Conservation (phyloP, 2,888 invertebrate genomes). For the Cataglyphis cursor region DNA sequence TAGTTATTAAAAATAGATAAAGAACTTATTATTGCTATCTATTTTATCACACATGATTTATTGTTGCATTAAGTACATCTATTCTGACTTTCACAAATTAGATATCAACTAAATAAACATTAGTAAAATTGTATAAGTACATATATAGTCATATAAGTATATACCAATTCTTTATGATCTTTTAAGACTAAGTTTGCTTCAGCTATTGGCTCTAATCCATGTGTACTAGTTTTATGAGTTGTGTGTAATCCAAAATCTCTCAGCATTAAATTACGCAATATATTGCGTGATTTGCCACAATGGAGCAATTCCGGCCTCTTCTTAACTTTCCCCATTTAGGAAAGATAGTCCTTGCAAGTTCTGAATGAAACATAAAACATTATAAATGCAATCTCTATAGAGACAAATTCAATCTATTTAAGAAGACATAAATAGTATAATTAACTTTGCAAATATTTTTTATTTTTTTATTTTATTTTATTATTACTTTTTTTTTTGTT, state of each 20-base stretch:
- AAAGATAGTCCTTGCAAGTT: conserved; percentile 19
- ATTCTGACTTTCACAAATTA: background rate
- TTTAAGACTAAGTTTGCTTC: conserved; percentile 90
- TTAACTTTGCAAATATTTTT: conserved; percentile 1
- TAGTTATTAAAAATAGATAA: background rate
- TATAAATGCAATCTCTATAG: background rate
- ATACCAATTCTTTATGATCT: conserved; percentile 89
- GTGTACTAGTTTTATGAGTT: conserved; percentile 86
- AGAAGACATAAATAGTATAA: background rate
- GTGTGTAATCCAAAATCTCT: conserved; percentile 81
- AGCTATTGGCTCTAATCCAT: conserved; percentile 89
- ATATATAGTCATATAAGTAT: conserved; percentile 10
- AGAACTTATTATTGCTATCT: background rate
- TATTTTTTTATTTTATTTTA: background rate
- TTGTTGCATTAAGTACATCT: background rate
- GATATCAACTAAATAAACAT: background rate
- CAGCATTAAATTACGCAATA: conserved; percentile 81
- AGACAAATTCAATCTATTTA: background rate
- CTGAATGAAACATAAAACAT: background rate
- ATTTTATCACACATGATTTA: conserved; percentile 14
- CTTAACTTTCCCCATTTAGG: conserved; percentile 76
- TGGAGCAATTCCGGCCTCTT: conserved; percentile 72
- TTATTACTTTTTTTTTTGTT: background rate
- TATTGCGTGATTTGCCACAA: conserved; percentile 75
- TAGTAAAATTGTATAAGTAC: background rate